Evolutionary conservation across 2,888 invertebrate genomes (phyloP).

Genomic region (Dugesia japonica): DNA sequence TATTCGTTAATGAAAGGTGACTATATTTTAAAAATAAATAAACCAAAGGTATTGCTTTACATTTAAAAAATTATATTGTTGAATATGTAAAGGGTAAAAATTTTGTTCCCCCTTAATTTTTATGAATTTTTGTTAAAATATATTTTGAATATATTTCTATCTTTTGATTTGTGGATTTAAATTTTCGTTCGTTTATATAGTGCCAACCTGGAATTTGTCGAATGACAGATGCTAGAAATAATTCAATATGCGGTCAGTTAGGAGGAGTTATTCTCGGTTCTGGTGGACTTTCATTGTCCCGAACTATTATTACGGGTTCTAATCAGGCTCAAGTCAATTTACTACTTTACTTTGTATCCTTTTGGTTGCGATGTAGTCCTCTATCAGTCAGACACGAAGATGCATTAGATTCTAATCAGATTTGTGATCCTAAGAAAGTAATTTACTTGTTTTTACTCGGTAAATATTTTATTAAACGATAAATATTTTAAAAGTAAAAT

Average conservation of each 20-base stretch:
- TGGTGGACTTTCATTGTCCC: constrained; percentile 12
- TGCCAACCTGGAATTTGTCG: background rate
- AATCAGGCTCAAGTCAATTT: constrained; percentile 11
- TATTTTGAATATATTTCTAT: too few species aligned
- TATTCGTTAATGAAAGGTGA: too few species aligned
- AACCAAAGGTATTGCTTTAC: too few species aligned
- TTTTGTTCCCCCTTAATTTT: too few species aligned
- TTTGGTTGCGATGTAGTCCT: constrained; percentile 28
- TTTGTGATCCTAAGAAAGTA: background rate
- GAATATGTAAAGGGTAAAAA: too few species aligned
- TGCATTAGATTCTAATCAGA: background rate
- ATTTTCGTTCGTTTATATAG: too few species aligned
- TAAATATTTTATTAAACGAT: too few species aligned
- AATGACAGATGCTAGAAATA: background rate
- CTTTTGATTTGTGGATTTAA: too few species aligned
- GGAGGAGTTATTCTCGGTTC: background rate
- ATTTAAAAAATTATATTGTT: too few species aligned
- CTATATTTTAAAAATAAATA: too few species aligned
- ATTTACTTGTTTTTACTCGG: background rate
- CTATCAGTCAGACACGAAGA: background rate
- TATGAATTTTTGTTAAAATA: too few species aligned
- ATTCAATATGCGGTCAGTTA: background rate
- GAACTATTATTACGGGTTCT: constrained; percentile 23
- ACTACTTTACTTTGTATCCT: constrained; percentile 28
- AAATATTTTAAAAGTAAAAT: too few species aligned